Base-by-base conservation (phyloP, 2,113 vertebrate genomes). In the Cettia cetti region DNA sequence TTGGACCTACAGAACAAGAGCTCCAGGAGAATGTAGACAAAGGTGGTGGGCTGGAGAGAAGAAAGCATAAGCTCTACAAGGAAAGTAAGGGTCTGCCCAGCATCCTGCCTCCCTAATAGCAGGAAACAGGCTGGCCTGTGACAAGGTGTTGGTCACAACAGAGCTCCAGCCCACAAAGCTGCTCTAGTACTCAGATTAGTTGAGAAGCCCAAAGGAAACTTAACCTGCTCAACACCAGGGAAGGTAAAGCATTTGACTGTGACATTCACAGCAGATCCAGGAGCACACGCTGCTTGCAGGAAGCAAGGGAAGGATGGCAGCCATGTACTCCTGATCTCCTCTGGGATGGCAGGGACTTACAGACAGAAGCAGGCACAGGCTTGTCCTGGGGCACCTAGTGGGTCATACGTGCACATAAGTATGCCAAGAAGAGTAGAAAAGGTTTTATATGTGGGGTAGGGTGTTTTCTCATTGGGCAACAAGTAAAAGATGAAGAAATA, bases 401-500 rank as follows among this genome's bases (percentile, higher is more conserved):
- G 85, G 70, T 90, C 79, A 75, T 23, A 59, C 35, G 37, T 20
- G 26, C 5, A 17, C 6, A 0, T 18, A 49, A 70, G 22, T 33
- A 15, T 47, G 44, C 33, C 35, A 27, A 87, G 54, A 74, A 86
- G 52, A 87, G 56, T 13, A 78, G 23, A 71, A 93, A n/a, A 86
- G 31, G 28, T 54, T 94, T 87, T 71, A 16, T 45, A 24, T 14
- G 31, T n/a, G 40, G 44, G 24, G 47, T 49, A 49, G 66, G 24
- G 52, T 90, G 61, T 91, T 93, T 78, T 65, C 47, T 61, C 22
- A 39, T 75, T 82, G 42, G 56, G 56, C 82, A 93, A 92, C 20
- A 78, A 74, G 40, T 11, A 47, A 76, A 94, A 86, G 30, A 56
- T 71, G 44, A 94, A 85, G 65, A 88, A 93, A 93, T 50, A 80